These are phyloP conservation scores for Trematocara marginatum DNA, from an alignment of 2,113 vertebrate genomes.

Conservation along the genomic window DNA sequence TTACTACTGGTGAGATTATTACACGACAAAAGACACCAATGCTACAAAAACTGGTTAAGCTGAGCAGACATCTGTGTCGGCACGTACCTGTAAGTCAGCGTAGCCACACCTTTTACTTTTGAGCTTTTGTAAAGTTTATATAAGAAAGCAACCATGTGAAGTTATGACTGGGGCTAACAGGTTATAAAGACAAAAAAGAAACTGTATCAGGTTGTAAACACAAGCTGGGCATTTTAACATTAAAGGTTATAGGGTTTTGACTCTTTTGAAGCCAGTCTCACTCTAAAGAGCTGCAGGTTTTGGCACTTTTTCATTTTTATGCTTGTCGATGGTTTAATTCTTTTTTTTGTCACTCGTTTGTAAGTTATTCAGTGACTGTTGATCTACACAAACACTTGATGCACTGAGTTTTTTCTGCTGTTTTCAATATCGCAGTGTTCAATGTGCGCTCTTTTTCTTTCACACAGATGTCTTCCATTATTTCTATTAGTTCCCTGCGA, in stretches of 20 bases:
- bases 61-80: not conserved
- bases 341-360: not conserved
- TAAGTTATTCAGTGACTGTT: not conserved
- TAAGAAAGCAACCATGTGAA: not conserved
- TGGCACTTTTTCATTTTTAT: not conserved
- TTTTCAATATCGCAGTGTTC: not conserved
- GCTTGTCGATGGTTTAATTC: not conserved
- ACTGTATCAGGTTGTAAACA: not conserved
- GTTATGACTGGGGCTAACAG: not conserved
- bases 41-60: not conserved
- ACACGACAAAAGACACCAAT: fast-evolving
- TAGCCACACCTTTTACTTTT: not conserved
- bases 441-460: not conserved
- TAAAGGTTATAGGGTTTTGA: not conserved
- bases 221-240: not conserved
- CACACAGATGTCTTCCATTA: not conserved
- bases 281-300: not conserved
- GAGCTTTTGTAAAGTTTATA: not conserved
- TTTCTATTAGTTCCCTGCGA: not conserved
- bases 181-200: not conserved
- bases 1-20: not conserved
- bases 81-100: not conserved
- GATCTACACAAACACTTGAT: not conserved
- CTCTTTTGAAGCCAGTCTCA: not conserved
- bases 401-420: not conserved